Conservation (phyloP, 2,888 invertebrate species). For the Drosophila histrio region DNA sequence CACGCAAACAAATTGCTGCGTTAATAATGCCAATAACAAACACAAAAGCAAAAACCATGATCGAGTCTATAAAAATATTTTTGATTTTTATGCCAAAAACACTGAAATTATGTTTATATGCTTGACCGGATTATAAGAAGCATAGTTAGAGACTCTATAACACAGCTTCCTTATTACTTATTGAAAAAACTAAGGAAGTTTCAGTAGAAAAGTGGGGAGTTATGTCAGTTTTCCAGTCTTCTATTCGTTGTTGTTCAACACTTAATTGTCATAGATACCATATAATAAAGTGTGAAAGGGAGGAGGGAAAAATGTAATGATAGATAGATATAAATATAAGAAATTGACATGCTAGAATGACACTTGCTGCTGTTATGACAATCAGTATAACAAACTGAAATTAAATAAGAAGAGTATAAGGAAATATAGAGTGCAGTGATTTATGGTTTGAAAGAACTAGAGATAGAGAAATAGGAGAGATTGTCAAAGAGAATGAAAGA, state of each 20-base stretch:
- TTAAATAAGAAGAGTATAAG: too few species aligned
- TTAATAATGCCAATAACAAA: slow-evolving; percentile 70
- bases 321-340: too few species aligned
- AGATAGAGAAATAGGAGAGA: too few species aligned
- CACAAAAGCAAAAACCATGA: slow-evolving; percentile 32
- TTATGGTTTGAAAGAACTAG: too few species aligned
- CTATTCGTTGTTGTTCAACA: background rate
- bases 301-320: too few species aligned
- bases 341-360: too few species aligned
- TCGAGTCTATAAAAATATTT: slow-evolving; percentile 44
- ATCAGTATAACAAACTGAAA: too few species aligned
- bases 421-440: too few species aligned
- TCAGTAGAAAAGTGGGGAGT: background rate
- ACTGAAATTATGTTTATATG: slow-evolving; percentile 1
- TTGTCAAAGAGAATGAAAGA: too few species aligned
- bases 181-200: background rate
- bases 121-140: background rate
- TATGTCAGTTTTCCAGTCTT: background rate
- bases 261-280: background rate
- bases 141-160: background rate
- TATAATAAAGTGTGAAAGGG: background rate
- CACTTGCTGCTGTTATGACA: too few species aligned
- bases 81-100: slow-evolving; percentile 38
- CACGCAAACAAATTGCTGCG: slow-evolving; percentile 65
- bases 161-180: background rate